Base-by-base conservation (phyloP, 2,797 vertebrate genomes). In the Channallabes apus region DNA sequence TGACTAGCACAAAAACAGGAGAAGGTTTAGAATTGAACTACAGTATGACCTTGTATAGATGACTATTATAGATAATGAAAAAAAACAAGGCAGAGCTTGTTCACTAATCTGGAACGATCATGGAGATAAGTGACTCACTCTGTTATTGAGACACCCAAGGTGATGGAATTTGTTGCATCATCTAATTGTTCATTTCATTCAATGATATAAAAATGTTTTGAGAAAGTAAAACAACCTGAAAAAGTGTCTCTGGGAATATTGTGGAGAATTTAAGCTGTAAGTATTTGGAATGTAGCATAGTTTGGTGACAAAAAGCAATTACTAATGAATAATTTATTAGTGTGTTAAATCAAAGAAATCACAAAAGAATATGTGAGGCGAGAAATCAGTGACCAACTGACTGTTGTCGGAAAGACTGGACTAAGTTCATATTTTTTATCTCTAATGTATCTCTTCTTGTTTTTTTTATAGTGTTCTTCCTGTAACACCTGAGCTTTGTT, bases 1-100 rank as follows among this genome's bases (percentile, higher is more conserved):
- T 35, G 29, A 58, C 73, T 35, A 35, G 8, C 58, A 20, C 18
- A 78, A 84, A 24, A 62, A 64, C 29, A 73, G n/a, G 58, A 51
- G 67, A 80, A 72, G 41, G 41, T 54, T 61, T 61, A 82, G 24
- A 75, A 35, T 72, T 65, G 69, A 75, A 85, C 68, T 27, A n/a
- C n/a, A n/a, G n/a, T n/a, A 32, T 80, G 56, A 35, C 58, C 35
- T 64, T 35, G 17, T 80, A 46, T 64, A 80, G 76, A 79, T 71
- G 76, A 65, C 76, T 62, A 58, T 81, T 81, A 56, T 65, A 75
- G 78, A 85, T 75, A 56, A 85, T 81, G 78, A 12, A 51, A 51
- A 78, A 32, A 72, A 82, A 81, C 20, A 80, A 81, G 38, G 29
- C 15, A 41, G 46, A 58, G 29, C 41, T 65, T 81, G 81, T 41